phyloP scores from a whole-genome alignment of 1,140 invertebrate genomes.

The Telenomus remus region DNA sequence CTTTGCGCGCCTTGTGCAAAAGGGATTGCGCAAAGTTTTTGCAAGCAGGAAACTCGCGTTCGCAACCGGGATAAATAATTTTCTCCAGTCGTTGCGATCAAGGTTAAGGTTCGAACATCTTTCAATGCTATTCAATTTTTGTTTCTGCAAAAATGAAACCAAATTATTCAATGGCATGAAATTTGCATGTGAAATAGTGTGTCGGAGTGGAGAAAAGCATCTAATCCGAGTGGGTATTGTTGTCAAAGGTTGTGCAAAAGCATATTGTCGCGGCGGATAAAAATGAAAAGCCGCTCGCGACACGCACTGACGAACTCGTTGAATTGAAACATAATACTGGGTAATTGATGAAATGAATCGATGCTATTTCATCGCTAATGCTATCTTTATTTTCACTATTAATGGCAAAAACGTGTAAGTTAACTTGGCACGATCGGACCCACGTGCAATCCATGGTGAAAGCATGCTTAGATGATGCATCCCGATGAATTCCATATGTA shows the following conservation, averaged over 20 bases:
- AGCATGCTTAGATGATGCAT: too few species aligned
- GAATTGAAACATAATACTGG: slow-evolving; percentile 43
- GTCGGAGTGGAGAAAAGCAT: not conserved
- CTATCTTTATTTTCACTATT: slow-evolving; percentile 46
- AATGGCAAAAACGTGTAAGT: slow-evolving; percentile 46
- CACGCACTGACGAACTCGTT: slow-evolving; percentile 9
- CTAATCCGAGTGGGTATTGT: not conserved
- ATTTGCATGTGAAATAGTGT: not conserved
- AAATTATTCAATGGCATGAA: too few species aligned
- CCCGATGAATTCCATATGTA: not conserved
- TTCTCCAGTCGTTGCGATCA: too few species aligned
- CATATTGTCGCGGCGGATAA: slow-evolving; percentile 2
- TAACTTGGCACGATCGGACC: slow-evolving; percentile 28
- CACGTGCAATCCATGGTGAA: slow-evolving; percentile 22
- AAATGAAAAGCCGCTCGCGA: slow-evolving; percentile 20
- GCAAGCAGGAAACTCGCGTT: too few species aligned
- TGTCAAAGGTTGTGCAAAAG: too few species aligned
- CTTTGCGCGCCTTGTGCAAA: too few species aligned
- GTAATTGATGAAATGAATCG: slow-evolving; percentile 43
- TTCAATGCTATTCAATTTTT: too few species aligned
- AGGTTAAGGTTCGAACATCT: too few species aligned
- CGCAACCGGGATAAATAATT: too few species aligned
- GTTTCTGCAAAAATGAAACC: too few species aligned
- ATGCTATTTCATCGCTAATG: slow-evolving; percentile 42
- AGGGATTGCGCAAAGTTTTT: too few species aligned